phyloP scores from a whole-genome alignment of 2,113 vertebrate genomes.

The Porphyrio hochstetteri region DNA sequence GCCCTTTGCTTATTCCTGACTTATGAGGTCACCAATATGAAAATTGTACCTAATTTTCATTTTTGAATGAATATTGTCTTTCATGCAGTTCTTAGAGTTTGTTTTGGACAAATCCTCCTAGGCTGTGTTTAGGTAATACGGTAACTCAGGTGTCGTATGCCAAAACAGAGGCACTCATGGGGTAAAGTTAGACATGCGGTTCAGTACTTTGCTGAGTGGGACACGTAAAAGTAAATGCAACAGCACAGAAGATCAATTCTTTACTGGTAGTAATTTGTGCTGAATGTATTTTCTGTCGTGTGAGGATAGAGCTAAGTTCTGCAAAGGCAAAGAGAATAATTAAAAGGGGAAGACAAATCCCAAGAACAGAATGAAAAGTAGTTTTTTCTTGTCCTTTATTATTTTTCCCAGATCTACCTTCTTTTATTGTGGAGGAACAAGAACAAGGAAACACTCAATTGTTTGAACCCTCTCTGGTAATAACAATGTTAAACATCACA shows the following conservation, averaged over 20 bases:
- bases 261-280: background rate
- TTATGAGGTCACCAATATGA: background rate
- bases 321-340: background rate
- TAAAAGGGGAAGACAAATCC: background rate
- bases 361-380: background rate
- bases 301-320: background rate
- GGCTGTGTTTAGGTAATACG: background rate
- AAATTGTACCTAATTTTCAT: background rate
- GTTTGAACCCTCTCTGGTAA: background rate
- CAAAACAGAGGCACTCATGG: background rate
- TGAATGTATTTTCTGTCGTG: background rate
- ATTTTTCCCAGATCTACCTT: background rate
- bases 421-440: background rate
- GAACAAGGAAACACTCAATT: background rate
- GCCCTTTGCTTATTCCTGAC: background rate
- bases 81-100: background rate
- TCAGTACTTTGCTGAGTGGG: background rate
- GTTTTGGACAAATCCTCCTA: background rate
- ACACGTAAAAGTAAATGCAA: background rate
- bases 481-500: background rate
- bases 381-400: background rate
- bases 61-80: background rate
- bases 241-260: background rate
- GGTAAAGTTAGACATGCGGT: background rate
- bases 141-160: background rate